phyloP scores from a whole-genome alignment of 2,797 vertebrate genomes.

The Hyperoplus lanceolatus region DNA sequence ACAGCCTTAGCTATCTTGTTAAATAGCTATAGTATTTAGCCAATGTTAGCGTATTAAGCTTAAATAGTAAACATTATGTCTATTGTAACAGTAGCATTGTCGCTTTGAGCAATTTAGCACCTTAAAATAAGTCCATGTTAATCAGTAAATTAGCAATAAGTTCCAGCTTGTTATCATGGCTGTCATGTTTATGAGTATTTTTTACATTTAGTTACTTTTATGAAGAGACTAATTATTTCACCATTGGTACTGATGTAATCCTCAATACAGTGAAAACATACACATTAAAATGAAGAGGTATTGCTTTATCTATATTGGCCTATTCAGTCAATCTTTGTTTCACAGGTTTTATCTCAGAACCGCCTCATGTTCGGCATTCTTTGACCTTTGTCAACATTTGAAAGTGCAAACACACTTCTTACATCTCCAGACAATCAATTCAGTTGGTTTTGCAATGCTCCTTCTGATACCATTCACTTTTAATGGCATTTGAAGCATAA shows the following conservation, averaged over 20 bases:
- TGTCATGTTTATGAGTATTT: no score
- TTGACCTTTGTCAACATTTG: constrained; percentile 33
- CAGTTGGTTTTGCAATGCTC: background rate
- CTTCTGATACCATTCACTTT: background rate
- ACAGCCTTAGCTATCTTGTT: background rate
- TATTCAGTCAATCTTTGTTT: constrained; percentile 4
- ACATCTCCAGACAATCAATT: constrained; percentile 33
- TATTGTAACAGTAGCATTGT: background rate
- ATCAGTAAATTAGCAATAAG: no score
- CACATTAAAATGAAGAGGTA: background rate
- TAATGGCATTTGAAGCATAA: background rate
- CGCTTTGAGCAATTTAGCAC: background rate
- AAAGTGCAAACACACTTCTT: constrained; percentile 7
- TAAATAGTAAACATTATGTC: background rate
- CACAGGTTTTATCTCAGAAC: constrained; percentile 31
- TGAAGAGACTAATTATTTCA: no score
- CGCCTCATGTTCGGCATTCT: background rate
- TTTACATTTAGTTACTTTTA: no score
- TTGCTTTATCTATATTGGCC: no score
- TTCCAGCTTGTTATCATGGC: no score
- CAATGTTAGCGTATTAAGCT: background rate
- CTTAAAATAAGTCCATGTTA: no score
- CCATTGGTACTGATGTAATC: no score
- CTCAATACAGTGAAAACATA: background rate
- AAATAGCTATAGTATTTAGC: background rate